Evolutionary conservation across 1,140 invertebrate genomes (phyloP).

Genomic region (Lamellibrachia luymesi): DNA sequence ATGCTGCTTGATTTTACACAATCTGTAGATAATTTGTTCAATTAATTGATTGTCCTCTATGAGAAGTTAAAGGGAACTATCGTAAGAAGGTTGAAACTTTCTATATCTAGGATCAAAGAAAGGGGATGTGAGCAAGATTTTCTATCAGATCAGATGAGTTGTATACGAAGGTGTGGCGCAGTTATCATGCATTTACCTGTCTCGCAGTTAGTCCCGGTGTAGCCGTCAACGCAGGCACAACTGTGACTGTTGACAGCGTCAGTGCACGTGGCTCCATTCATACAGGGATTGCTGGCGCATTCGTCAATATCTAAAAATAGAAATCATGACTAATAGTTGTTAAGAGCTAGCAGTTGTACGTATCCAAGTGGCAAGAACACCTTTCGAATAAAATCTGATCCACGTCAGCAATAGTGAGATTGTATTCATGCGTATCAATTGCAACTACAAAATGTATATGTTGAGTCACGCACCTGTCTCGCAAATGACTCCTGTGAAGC

Average conservation of each 20-base stretch:
- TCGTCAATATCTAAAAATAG: conserved; percentile 13
- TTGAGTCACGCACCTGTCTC: background rate
- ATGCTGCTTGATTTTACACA: too few species aligned
- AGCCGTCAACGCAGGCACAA: conserved; percentile 88
- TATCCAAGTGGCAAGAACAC: background rate
- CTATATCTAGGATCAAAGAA: too few species aligned
- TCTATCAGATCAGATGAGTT: too few species aligned
- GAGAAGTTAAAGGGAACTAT: too few species aligned
- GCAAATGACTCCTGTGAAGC: conserved; percentile 18
- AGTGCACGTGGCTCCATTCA: conserved; percentile 82
- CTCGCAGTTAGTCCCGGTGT: conserved; percentile 81
- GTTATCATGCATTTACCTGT: background rate
- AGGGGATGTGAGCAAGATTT: too few species aligned
- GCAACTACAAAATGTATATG: background rate
- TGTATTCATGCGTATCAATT: background rate
- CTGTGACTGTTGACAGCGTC: conserved; percentile 44
- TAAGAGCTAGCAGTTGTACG: too few species aligned
- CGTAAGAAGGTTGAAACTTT: too few species aligned
- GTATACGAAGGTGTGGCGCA: too few species aligned
- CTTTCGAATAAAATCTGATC: background rate
- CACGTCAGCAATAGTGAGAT: background rate
- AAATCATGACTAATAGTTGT: background rate
- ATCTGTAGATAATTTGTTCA: too few species aligned
- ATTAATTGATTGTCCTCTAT: too few species aligned
- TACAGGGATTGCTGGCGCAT: conserved; percentile 73